Evolutionary conservation across 2,888 invertebrate species (phyloP).

Genomic region (Drosophila borborema): DNA sequence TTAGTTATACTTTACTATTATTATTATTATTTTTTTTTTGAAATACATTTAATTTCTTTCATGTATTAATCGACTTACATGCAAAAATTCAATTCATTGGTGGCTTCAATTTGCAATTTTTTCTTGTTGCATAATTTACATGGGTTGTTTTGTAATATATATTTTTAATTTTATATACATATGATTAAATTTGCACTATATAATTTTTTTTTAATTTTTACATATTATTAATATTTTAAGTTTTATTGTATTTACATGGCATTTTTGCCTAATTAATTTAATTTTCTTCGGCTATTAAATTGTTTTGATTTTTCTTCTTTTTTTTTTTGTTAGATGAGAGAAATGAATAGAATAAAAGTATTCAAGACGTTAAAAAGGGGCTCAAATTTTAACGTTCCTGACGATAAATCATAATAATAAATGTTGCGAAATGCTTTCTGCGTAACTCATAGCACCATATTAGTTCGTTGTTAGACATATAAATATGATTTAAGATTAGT

Average conservation of each 20-base stretch:
- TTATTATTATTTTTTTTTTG: conserved; percentile 30
- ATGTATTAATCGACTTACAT: conserved; percentile 70
- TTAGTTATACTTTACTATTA: conserved; percentile 17
- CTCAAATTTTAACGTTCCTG: conserved; percentile 83
- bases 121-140: conserved; percentile 73
- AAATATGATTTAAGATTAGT: conserved; percentile 27
- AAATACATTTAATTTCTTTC: conserved; percentile 57
- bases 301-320: not conserved
- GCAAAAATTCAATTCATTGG: conserved; percentile 81
- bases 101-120: conserved; percentile 77
- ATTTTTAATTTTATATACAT: conserved; percentile 28
- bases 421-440: conserved; percentile 36
- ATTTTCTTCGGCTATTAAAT: not conserved
- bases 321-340: conserved; percentile 38
- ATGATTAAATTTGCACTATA: conserved; percentile 8
- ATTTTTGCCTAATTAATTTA: conserved; percentile 34
- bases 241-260: conserved; percentile 53
- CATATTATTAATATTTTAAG: conserved; percentile 13
- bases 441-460: conserved; percentile 80
- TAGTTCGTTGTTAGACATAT: conserved; percentile 76
- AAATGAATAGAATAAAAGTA: conserved; percentile 22
- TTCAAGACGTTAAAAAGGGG: conserved; percentile 83
- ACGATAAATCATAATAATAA: conserved; percentile 41
- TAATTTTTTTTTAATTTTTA: conserved; percentile 16
- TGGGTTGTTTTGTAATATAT: conserved; percentile 33